Percentiles rank a stretch among this genome's conserved stretches.
phyloP scores from a whole-genome alignment of 2,888 invertebrate genomes.

The Andrena haemorrhoa region DNA sequence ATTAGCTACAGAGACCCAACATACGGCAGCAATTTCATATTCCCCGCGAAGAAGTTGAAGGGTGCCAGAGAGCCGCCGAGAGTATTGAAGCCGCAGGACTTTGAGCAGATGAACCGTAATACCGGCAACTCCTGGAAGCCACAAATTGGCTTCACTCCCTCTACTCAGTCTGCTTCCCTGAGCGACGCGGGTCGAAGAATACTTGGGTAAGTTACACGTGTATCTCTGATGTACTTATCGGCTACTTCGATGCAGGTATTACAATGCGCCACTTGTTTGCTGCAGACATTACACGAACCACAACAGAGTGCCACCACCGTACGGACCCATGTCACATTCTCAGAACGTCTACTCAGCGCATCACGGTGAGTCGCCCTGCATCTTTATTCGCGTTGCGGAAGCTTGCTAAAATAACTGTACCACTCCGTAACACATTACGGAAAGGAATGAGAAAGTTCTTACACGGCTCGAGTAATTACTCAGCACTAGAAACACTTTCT shows the following conservation, averaged over 20 bases:
- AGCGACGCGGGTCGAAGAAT: constrained; percentile 91
- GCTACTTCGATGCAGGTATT: neutral
- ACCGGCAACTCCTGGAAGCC: constrained; percentile 88
- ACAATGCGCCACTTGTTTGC: constrained; percentile 41
- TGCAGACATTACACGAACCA: constrained; percentile 80
- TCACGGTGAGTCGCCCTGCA: constrained; percentile 74
- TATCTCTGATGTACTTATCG: neutral
- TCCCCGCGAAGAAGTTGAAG: constrained; percentile 90
- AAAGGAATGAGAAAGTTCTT: too few relatives aligned
- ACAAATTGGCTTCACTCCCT: constrained; percentile 91
- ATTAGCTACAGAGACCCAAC: constrained; percentile 92
- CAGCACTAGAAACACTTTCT: too few relatives aligned
- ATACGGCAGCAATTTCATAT: constrained; percentile 90
- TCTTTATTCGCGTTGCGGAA: neutral
- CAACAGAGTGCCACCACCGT: constrained; percentile 78
- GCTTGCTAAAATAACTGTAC: neutral
- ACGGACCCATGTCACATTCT: constrained; percentile 81
- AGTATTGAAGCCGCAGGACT: constrained; percentile 92
- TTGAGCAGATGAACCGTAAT: constrained; percentile 88
- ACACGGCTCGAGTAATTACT: too few relatives aligned
- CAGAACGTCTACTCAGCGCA: constrained; percentile 57
- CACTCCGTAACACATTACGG: too few relatives aligned
- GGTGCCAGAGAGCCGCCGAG: constrained; percentile 90
- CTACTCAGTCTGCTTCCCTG: constrained; percentile 88
- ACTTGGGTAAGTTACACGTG: constrained; percentile 86